Evolutionary conservation across 2,888 invertebrate genomes (phyloP).

Genomic region (Epinotia nisella): DNA sequence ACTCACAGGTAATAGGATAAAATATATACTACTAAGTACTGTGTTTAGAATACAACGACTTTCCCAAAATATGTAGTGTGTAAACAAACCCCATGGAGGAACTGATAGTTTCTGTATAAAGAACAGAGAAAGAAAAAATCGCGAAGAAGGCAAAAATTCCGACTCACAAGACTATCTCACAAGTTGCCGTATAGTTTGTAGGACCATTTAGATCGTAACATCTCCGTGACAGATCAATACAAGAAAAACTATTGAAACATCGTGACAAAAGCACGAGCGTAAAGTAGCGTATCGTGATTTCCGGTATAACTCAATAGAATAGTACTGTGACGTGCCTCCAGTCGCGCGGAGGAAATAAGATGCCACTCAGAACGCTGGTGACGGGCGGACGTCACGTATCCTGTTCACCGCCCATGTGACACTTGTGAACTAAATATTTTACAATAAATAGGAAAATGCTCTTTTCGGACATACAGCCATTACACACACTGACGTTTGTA

Average conservation of each 20-base stretch:
- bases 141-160: not conserved
- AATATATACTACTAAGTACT: too few species aligned
- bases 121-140: not conserved
- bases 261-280: constrained; percentile 21
- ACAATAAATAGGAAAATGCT: constrained; percentile 18
- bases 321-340: constrained; percentile 19
- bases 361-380: constrained; percentile 27
- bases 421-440: constrained; percentile 34
- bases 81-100: not conserved
- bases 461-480: constrained; percentile 12
- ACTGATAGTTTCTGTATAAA: not conserved
- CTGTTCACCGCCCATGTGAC: constrained; percentile 17
- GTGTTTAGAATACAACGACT: too few species aligned
- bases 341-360: constrained; percentile 29
- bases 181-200: constrained; percentile 3
- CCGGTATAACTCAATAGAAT: constrained; percentile 33
- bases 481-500: not conserved
- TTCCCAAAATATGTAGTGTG: not conserved
- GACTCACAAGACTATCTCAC: not conserved
- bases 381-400: constrained; percentile 32
- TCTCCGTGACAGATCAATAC: constrained; percentile 33
- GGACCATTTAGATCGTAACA: constrained; percentile 4
- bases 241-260: constrained; percentile 30
- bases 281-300: constrained; percentile 30
- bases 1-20: too few species aligned